Conservation (phyloP, 2,888 invertebrate species). For the Eupithecia vulgata region DNA sequence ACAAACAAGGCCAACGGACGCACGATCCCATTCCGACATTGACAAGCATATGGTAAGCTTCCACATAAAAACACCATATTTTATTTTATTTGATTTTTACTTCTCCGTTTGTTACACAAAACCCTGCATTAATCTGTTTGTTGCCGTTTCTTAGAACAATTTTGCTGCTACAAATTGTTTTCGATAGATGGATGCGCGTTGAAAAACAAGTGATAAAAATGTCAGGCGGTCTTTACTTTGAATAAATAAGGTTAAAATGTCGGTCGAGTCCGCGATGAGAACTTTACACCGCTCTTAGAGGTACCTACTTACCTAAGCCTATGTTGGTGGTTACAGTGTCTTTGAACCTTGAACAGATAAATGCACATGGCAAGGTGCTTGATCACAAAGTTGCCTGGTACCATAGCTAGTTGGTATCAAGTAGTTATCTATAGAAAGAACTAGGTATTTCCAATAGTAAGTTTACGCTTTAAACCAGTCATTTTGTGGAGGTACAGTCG, state of each 20-base stretch:
- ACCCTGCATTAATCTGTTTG: slow-evolving; percentile 36
- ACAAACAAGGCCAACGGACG: slow-evolving; percentile 9
- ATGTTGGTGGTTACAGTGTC: not conserved
- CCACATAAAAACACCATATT: slow-evolving; percentile 35
- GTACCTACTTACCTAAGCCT: not conserved
- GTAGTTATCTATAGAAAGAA: not conserved
- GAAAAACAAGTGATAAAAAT: slow-evolving; percentile 31
- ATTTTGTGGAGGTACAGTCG: too few species aligned
- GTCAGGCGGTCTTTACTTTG: slow-evolving; percentile 11
- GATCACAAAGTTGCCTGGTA: not conserved
- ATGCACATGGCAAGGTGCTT: not conserved
- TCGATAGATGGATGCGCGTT: slow-evolving; percentile 16
- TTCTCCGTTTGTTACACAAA: slow-evolving; percentile 24
- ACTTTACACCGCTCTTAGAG: not conserved
- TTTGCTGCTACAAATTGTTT: slow-evolving; percentile 15
- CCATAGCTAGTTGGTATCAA: not conserved
- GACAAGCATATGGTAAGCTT: slow-evolving; percentile 32
- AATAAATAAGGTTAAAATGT: slow-evolving; percentile 14
- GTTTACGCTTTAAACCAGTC: too few species aligned
- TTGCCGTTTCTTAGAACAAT: slow-evolving; percentile 29
- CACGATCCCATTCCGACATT: slow-evolving; percentile 18
- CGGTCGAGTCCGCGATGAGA: not conserved
- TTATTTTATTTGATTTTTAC: slow-evolving; percentile 32
- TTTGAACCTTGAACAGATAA: not conserved
- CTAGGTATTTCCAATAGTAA: not conserved